Evolutionary conservation across 1,140 invertebrate species (phyloP).

Genomic region (Eulimnadia texana): DNA sequence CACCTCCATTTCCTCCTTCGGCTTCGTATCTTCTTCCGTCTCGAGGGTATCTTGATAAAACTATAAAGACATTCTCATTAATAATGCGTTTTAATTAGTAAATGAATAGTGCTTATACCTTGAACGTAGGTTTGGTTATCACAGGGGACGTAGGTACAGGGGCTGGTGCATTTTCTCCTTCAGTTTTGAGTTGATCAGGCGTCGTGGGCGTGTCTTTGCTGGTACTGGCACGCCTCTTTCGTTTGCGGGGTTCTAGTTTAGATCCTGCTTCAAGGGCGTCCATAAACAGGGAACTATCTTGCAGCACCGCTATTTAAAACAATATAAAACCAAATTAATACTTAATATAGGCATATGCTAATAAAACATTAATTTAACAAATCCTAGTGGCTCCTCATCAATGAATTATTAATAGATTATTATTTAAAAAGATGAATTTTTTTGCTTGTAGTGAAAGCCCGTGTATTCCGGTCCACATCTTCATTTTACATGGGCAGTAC

Average conservation of each 20-base stretch:
- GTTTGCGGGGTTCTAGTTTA: conserved; percentile 56
- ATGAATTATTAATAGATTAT: no score
- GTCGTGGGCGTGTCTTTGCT: neutral
- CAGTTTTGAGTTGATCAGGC: conserved; percentile 15
- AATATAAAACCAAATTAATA: conserved; percentile 9
- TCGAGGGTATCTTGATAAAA: conserved; percentile 87
- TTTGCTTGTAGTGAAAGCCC: no score
- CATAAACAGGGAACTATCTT: conserved; percentile 85
- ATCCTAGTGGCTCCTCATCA: conserved; percentile 2
- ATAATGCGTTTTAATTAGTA: neutral
- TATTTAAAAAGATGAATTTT: no score
- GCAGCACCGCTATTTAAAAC: conserved; percentile 47
- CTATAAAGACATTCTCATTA: conserved; percentile 28
- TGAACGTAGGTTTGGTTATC: conserved; percentile 34
- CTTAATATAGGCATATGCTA: neutral
- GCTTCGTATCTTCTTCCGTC: conserved; percentile 33
- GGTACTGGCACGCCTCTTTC: conserved; percentile 36
- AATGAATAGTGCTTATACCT: conserved; percentile 30
- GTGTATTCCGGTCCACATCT: no score
- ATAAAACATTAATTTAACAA: neutral
- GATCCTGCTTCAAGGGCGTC: conserved; percentile 62
- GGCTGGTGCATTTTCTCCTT: conserved; percentile 27
- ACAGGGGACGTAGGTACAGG: conserved; percentile 34
- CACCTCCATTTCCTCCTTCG: conserved; percentile 25
- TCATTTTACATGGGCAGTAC: no score